Conservation (phyloP, 2,797 vertebrate genomes). For the Chelon auratus region DNA sequence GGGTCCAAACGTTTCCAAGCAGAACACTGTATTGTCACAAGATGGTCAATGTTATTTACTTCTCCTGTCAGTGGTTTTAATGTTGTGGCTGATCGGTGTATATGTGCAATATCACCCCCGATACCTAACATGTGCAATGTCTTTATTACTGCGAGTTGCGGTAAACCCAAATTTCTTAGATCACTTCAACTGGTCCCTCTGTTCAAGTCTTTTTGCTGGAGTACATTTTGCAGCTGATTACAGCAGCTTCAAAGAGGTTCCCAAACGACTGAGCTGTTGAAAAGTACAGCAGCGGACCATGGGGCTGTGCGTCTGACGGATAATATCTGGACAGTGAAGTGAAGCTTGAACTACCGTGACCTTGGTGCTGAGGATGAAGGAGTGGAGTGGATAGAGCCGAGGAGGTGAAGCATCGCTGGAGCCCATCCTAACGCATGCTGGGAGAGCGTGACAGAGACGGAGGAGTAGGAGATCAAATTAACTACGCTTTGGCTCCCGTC, state of each 20-base stretch:
- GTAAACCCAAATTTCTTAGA: neutral
- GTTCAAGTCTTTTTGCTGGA: neutral
- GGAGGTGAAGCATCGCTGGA: slow-evolving; percentile 43
- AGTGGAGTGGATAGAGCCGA: slow-evolving; percentile 37
- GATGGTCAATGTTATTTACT: no score
- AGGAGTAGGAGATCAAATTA: slow-evolving; percentile 47
- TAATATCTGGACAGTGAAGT: slow-evolving; percentile 17
- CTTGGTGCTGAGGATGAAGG: slow-evolving; percentile 44
- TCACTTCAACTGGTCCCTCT: neutral
- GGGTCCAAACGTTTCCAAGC: no score
- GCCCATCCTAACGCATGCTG: slow-evolving; percentile 31
- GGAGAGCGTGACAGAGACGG: slow-evolving; percentile 31
- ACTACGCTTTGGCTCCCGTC: slow-evolving; percentile 10
- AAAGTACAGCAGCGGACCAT: neutral
- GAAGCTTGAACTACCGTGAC: slow-evolving; percentile 50
- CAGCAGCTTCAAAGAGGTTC: slow-evolving; percentile 6
- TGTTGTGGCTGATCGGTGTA: no score
- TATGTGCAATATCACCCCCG: no score
- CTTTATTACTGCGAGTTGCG: no score
- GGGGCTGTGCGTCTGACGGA: slow-evolving; percentile 24
- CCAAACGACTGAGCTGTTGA: slow-evolving; percentile 4
- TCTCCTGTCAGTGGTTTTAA: no score
- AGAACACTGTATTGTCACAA: no score
- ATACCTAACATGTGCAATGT: no score
- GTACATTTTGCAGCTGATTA: neutral